phyloP scores from a whole-genome alignment of 2,113 vertebrate species.

The Otus sunia region DNA sequence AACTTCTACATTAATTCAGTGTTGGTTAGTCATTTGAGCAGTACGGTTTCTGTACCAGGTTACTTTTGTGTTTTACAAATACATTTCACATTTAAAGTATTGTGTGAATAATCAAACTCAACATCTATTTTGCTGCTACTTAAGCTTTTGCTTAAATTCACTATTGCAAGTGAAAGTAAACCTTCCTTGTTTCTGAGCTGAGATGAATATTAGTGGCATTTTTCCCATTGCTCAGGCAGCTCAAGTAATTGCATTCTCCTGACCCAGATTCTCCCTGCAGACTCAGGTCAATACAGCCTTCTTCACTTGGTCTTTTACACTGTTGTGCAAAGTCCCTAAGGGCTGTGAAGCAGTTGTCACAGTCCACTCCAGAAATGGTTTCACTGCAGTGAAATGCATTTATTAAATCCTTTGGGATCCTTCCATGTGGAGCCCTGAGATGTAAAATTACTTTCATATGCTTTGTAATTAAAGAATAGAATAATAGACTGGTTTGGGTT shows the following conservation, averaged over 20 bases:
- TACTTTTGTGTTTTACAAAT: neutral
- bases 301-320: neutral
- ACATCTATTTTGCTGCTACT: neutral
- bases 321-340: neutral
- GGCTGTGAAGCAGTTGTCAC: neutral
- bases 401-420: neutral
- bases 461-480: neutral
- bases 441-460: neutral
- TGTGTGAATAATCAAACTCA: neutral
- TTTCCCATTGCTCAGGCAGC: neutral
- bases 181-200: neutral
- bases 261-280: neutral
- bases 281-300: neutral
- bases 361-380: neutral
- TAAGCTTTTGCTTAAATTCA: neutral
- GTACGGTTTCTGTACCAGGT: neutral
- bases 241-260: conserved; percentile 3
- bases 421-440: neutral
- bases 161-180: neutral
- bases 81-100: neutral
- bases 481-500: no score
- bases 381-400: neutral
- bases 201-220: neutral
- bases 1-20: neutral
- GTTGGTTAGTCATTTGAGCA: neutral